A percentile compares a stretch with the other conserved stretches of the same genome.
These are phyloP conservation scores for Malachius bipustulatus DNA, from an alignment of 2,888 invertebrate genomes.

Conservation along the genomic window DNA sequence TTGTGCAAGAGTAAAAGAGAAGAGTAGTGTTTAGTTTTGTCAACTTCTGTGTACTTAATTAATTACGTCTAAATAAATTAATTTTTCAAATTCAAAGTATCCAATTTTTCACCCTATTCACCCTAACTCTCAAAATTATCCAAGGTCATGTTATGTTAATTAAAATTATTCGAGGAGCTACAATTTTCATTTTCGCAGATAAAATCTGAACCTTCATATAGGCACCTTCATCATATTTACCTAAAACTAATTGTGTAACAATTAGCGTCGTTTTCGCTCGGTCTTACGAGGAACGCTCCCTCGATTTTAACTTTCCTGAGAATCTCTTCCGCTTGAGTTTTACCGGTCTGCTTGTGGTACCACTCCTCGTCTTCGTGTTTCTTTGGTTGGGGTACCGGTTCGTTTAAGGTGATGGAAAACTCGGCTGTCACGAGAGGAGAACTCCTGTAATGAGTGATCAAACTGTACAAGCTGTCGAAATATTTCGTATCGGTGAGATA, in stretches of 20 bases:
- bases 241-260: constrained; percentile 92
- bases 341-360: constrained; percentile 74
- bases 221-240: constrained; percentile 37
- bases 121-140: too few species aligned
- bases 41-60: too few species aligned
- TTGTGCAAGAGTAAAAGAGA: too few species aligned
- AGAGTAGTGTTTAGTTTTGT: too few species aligned
- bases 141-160: too few species aligned
- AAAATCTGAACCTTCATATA: too few species aligned
- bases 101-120: too few species aligned
- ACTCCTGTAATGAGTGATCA: constrained; percentile 81
- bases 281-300: constrained; percentile 89
- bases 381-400: constrained; percentile 90
- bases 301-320: constrained; percentile 73
- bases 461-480: constrained; percentile 84
- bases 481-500: constrained; percentile 78
- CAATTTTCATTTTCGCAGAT: too few species aligned
- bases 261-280: constrained; percentile 74
- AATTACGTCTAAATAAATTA: too few species aligned
- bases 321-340: constrained; percentile 79
- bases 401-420: constrained; percentile 74
- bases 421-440: constrained; percentile 81
- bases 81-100: too few species aligned
- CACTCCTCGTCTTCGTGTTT: constrained; percentile 89
- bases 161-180: too few species aligned